These are phyloP conservation scores for Bombus huntii DNA, from an alignment of 1,140 invertebrate genomes.

Conservation along the genomic window DNA sequence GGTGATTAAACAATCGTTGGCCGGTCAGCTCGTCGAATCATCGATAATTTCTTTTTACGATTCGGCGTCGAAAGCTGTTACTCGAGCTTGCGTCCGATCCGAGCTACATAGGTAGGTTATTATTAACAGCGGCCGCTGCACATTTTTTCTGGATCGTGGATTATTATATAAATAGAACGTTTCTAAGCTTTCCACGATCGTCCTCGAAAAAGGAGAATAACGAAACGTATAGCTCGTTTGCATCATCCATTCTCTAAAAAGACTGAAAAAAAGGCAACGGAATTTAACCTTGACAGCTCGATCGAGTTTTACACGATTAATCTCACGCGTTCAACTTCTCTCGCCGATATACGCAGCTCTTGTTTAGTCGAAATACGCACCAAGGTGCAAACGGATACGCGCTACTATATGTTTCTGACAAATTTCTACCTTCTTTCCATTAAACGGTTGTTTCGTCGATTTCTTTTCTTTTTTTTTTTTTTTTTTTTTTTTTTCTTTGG, in stretches of 20 bases:
- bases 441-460: too few species aligned
- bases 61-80: neutral
- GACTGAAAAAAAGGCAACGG: neutral
- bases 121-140: too few species aligned
- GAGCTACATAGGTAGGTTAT: too few species aligned
- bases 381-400: neutral
- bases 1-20: conserved; percentile 17
- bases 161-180: too few species aligned
- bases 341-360: neutral
- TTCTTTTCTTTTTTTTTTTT: rapidly evolving
- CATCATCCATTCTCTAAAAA: conserved; percentile 4
- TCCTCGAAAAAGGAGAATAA: neutral
- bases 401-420: too few species aligned
- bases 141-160: too few species aligned
- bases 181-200: too few species aligned
- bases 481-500: too few species aligned
- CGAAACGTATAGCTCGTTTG: neutral
- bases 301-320: conserved; percentile 30
- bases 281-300: conserved; percentile 49
- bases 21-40: neutral
- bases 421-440: too few species aligned
- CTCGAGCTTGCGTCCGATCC: too few species aligned
- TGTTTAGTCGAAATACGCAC: neutral
- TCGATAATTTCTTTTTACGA: conserved; percentile 21
- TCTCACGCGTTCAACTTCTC: neutral